A percentile compares a stretch with the other conserved stretches of the same genome.
These are phyloP conservation scores for Gorsachius magnificus DNA, from an alignment of 2,797 vertebrate species.

Conservation along the genomic window DNA sequence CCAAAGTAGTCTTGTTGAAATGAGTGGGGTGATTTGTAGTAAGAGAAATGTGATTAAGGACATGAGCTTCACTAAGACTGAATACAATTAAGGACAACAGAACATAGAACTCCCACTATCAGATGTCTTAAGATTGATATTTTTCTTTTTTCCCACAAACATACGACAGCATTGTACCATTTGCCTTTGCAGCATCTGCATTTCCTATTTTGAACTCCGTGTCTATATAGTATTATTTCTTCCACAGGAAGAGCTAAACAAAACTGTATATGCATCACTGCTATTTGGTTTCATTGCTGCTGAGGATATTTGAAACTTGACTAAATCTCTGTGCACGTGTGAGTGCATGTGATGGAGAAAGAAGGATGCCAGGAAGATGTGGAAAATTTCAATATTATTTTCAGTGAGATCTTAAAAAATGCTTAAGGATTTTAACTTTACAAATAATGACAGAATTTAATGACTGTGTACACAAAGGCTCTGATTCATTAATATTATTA, in stretches of 20 bases:
- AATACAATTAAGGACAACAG: neutral
- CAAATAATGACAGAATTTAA: neutral
- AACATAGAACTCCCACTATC: neutral
- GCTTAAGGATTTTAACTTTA: neutral
- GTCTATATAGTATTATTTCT: neutral
- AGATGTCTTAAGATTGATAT: neutral
- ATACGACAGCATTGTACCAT: neutral
- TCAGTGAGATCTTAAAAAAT: neutral
- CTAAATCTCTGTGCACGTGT: neutral
- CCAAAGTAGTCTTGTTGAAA: neutral
- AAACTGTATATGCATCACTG: neutral
- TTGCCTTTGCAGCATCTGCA: neutral
- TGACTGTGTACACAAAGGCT: neutral
- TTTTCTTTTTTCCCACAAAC: neutral
- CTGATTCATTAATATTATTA: neutral
- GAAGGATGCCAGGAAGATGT: neutral
- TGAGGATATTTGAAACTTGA: neutral
- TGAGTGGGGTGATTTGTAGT: neutral
- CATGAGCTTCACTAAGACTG: neutral
- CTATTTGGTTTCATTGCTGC: neutral
- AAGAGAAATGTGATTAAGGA: neutral
- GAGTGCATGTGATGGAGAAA: neutral
- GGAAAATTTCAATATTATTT: neutral
- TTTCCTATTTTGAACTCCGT: neutral
- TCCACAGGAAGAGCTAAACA: neutral